These are phyloP conservation scores for Serranus cabrilla DNA, from an alignment of 2,797 vertebrate species.

Conservation along the genomic window DNA sequence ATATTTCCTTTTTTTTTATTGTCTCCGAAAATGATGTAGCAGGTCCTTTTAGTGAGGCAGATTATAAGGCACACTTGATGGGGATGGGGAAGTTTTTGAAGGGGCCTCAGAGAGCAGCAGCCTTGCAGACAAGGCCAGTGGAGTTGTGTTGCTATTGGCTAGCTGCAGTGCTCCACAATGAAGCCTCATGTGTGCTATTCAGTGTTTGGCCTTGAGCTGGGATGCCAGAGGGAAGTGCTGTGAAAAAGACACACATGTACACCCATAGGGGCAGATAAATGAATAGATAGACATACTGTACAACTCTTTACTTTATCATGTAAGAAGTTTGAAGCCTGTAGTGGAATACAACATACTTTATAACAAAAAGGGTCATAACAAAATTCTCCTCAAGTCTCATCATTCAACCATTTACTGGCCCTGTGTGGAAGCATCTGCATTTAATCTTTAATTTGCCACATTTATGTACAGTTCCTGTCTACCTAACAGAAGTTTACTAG, in stretches of 20 bases:
- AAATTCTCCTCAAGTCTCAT: too few relatives aligned
- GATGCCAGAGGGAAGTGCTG: conserved; percentile 39
- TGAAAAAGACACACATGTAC: conserved; percentile 4
- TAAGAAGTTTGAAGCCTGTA: conserved; percentile 3
- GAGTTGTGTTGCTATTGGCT: conserved; percentile 55
- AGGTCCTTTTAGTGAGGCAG: conserved; percentile 29
- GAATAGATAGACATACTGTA: conserved; percentile 39
- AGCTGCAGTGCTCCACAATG: conserved; percentile 6
- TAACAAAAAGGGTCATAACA: background rate
- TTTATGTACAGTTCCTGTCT: background rate
- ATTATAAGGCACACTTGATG: conserved; percentile 27
- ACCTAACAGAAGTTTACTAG: background rate
- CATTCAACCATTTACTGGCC: too few relatives aligned
- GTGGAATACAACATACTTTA: conserved; percentile 5
- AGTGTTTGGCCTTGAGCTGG: conserved; percentile 72
- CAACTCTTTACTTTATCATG: conserved; percentile 15
- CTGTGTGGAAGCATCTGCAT: background rate
- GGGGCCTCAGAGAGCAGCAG: conserved; percentile 22
- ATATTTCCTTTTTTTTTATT: conserved; percentile 30
- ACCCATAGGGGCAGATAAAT: conserved; percentile 20
- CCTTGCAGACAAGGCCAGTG: conserved; percentile 68
- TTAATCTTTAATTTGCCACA: background rate
- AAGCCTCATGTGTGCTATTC: conserved; percentile 73
- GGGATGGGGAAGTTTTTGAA: conserved; percentile 36
- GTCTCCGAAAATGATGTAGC: conserved; percentile 17